Conservation (phyloP, 2,797 vertebrate genomes). For the Sebastes reedi region DNA sequence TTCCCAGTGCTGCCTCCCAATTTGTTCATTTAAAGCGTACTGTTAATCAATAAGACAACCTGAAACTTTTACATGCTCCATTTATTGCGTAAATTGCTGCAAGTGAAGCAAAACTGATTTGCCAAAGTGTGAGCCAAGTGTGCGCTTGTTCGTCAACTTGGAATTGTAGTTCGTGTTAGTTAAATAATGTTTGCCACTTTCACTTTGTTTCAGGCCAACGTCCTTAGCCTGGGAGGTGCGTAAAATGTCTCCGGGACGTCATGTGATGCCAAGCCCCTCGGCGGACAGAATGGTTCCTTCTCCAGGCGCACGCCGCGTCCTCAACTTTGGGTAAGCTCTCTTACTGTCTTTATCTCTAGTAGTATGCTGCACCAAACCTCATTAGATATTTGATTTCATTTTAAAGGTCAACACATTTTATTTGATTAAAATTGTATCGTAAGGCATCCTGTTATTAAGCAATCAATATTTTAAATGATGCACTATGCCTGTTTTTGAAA, state of each 20-base stretch:
- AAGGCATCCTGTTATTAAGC: conserved; percentile 56
- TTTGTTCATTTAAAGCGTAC: conserved; percentile 54
- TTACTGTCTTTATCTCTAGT: neutral
- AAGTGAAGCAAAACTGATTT: conserved; percentile 40
- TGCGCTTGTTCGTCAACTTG: conserved; percentile 12
- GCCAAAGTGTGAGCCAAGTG: conserved; percentile 19
- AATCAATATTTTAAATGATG: conserved; percentile 63
- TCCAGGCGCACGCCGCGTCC: conserved; percentile 88
- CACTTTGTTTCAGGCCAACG: conserved; percentile 86
- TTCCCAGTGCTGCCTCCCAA: conserved; percentile 51
- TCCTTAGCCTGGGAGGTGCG: conserved; percentile 98
- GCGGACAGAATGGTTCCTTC: conserved; percentile 91
- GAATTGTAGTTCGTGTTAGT: conserved; percentile 1
- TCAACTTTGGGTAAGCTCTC: conserved; percentile 91
- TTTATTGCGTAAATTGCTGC: conserved; percentile 41
- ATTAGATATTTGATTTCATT: conserved; percentile 35
- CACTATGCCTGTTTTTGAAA: conserved; percentile 31
- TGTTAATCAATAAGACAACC: conserved; percentile 67
- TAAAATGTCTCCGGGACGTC: conserved; percentile 98
- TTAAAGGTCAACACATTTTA: conserved; percentile 48
- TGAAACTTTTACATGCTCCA: conserved; percentile 47
- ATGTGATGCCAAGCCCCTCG: conserved; percentile 92
- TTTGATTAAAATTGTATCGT: conserved; percentile 49
- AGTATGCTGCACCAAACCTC: neutral
- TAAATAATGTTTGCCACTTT: conserved; percentile 1